These are phyloP conservation scores for Siniperca undulata DNA, from an alignment of 2,797 vertebrate genomes.

Conservation along the genomic window DNA sequence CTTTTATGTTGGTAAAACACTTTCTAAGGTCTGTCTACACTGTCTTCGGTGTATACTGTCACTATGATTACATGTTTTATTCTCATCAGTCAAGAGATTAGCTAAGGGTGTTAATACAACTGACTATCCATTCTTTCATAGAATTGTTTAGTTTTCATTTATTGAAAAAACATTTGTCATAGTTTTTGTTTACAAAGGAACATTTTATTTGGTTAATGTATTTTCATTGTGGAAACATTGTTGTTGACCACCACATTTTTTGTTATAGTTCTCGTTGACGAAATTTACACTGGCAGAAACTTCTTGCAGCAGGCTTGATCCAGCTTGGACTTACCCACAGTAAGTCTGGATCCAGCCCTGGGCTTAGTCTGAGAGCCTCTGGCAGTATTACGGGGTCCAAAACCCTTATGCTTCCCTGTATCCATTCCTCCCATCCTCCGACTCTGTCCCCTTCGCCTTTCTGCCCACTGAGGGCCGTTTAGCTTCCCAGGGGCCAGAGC, in stretches of 20 bases:
- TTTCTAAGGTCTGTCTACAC: too few species aligned
- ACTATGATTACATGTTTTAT: background rate
- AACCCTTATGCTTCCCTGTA: slow-evolving; percentile 22
- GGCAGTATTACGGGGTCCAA: slow-evolving; percentile 43
- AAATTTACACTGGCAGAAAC: slow-evolving; percentile 23
- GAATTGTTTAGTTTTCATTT: slow-evolving; percentile 1
- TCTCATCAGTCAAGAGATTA: slow-evolving; percentile 3
- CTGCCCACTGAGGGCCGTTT: slow-evolving; percentile 76
- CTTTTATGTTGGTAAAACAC: background rate
- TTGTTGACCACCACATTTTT: background rate
- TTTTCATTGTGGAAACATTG: background rate
- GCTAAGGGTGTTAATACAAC: background rate
- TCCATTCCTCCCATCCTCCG: slow-evolving; percentile 37
- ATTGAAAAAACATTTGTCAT: background rate
- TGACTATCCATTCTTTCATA: background rate
- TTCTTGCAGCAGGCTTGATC: slow-evolving; percentile 25
- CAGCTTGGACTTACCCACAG: slow-evolving; percentile 15
- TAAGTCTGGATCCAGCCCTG: slow-evolving; percentile 25
- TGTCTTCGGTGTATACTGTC: background rate
- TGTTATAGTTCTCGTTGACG: background rate
- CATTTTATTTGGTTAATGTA: too few species aligned
- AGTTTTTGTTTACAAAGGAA: background rate
- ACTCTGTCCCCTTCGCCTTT: slow-evolving; percentile 57
- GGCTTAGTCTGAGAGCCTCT: slow-evolving; percentile 34
- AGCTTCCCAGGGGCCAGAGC: slow-evolving; percentile 74